These are phyloP conservation scores for Antheraea mylitta DNA, from an alignment of 1,140 invertebrate genomes.

Conservation along the genomic window DNA sequence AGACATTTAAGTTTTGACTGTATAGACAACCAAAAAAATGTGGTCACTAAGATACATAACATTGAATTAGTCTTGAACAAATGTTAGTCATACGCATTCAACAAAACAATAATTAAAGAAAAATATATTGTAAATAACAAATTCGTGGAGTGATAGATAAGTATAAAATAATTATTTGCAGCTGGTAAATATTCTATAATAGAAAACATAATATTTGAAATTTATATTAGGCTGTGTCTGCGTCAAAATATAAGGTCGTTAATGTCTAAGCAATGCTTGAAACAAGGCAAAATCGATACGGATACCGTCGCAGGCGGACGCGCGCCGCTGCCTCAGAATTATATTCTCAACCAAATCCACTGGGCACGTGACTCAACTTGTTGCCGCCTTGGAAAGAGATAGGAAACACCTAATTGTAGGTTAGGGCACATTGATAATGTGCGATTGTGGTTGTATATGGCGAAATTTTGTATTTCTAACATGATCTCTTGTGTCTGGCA, in stretches of 20 bases:
- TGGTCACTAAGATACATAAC: too few species aligned
- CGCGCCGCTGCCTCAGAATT: conserved; percentile 60
- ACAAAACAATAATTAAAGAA: too few species aligned
- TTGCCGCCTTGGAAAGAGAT: conserved; percentile 43
- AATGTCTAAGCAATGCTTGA: conserved; percentile 56
- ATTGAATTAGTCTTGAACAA: too few species aligned
- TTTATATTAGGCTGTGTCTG: conserved; percentile 21
- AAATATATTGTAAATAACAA: too few species aligned
- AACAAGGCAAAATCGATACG: conserved; percentile 68
- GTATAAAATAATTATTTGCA: too few species aligned
- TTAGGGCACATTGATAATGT: background rate
- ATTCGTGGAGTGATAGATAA: too few species aligned
- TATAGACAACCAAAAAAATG: too few species aligned
- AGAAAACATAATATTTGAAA: background rate
- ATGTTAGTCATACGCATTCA: too few species aligned
- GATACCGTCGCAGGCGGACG: conserved; percentile 54
- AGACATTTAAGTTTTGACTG: too few species aligned
- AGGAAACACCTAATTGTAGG: background rate
- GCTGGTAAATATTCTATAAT: background rate
- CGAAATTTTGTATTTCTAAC: background rate
- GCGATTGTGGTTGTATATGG: background rate
- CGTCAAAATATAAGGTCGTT: conserved; percentile 30
- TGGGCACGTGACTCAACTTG: conserved; percentile 73
- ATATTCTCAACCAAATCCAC: conserved; percentile 58
- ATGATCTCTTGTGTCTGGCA: background rate